Base-by-base conservation (phyloP, 2,888 invertebrate genomes). In the Drosophila cracens region DNA sequence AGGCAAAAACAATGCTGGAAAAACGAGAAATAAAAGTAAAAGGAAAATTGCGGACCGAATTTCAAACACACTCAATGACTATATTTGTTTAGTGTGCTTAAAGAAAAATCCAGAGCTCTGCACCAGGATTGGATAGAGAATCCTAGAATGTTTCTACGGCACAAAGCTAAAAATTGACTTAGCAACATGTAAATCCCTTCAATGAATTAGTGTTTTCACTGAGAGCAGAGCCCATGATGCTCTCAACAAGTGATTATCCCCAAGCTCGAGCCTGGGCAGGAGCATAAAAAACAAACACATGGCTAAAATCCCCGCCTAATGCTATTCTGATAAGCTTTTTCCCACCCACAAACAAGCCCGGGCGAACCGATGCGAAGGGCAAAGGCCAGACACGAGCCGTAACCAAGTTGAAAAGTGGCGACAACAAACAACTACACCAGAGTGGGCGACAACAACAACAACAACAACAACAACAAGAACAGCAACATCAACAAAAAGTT, bases 371-470 rank as follows among this genome's bases (percentile, higher is more conserved):
- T 61, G 46, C 79, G 67, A 83, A 81, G 84, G 85, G 74, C 87
- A 87, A 87, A 70, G 81, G 53, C 70, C 86, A 77, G 66, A 71
- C 76, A 67, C 49, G 36, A 67, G 43, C 59, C 59, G 74, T 25
- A 60, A 33, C 43, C 70, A 63, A 77, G 77, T 58, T 70, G 58
- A 61, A 74, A 69, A 52, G 79, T 73, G 57, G 49, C 49, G 60
- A 54, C 58, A 62, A 40, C 64, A 66, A 62, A 51, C 13, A 74
- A 36, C 62, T 58, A 63, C 38, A 67, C 53, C 57, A 49, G 60
- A 73, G 68, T 71, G 73, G 73, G 62, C 65, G 64, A 40, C 64
- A 60, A 60, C n/a, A 63, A 49, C 56, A 63, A 46, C 36, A 66
- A 31, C 18, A 63, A 52, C 40, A 64, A 29, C 54, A 57, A 51